Percentiles rank a stretch among this genome's conserved stretches.
These are phyloP conservation scores for Piprites chloris DNA, from an alignment of 2,113 vertebrate genomes.

Conservation along the genomic window DNA sequence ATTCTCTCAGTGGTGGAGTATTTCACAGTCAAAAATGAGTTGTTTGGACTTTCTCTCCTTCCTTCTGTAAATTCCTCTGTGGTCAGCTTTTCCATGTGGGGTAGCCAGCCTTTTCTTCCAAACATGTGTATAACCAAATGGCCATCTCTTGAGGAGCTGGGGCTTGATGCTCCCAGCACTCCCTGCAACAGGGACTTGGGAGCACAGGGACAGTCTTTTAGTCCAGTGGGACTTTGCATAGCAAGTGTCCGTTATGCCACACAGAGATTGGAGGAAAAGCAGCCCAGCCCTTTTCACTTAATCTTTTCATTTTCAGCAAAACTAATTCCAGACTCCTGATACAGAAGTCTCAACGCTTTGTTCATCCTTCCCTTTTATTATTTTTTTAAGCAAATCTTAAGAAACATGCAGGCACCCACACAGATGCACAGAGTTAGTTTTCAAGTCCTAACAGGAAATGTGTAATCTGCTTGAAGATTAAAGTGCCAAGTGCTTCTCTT, in stretches of 20 bases:
- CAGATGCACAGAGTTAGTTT: neutral
- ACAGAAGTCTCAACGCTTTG: constrained; percentile 3
- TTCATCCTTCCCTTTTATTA: neutral
- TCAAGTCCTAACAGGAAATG: constrained; percentile 56
- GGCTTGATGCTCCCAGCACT: neutral
- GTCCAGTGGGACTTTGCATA: neutral
- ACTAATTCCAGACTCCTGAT: neutral
- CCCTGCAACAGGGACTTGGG: fast-evolving
- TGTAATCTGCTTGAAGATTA: constrained; percentile 55
- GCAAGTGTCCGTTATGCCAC: neutral
- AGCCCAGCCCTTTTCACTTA: neutral
- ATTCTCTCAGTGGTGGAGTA: neutral
- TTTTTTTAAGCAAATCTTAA: neutral
- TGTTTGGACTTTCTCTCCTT: neutral
- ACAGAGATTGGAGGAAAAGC: neutral
- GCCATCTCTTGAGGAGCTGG: neutral
- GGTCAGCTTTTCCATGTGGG: neutral
- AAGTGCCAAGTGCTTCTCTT: constrained; percentile 39
- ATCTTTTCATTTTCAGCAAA: neutral
- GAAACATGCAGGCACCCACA: neutral
- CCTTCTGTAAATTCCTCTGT: neutral
- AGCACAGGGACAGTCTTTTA: neutral
- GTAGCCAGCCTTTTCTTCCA: neutral
- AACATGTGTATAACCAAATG: neutral
- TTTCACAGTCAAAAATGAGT: neutral